Evolutionary conservation across 2,888 invertebrate species (phyloP), one percentile per base, ranked within the genome.

Genomic region (Cephonodes hylas): DNA sequence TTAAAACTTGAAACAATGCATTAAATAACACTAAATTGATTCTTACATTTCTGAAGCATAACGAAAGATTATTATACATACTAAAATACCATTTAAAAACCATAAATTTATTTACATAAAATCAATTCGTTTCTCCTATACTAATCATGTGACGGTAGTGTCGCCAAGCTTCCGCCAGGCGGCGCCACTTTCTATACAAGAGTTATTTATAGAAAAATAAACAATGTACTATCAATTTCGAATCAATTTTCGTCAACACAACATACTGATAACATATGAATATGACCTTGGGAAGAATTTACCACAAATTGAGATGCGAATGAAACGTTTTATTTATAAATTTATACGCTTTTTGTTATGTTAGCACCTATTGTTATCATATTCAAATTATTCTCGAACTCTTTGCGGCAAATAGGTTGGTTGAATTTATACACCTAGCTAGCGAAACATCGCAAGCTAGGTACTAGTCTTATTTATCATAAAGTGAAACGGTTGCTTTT

Each of bases 61-160:
- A n/a, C n/a, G n/a, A n/a, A n/a, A n/a, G n/a, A n/a, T n/a, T n/a
- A n/a, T n/a, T n/a, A n/a, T n/a, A n/a, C 3, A 38, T n/a, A n/a
- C 10, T 38, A 4, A 38, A 0, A 38, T 38, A 0, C n/a, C n/a
- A 38, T 4, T 38, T n/a, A 3, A 38, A 3, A n/a, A 0, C 3
- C 3, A 38, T 3, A 38, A n/a, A 38, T n/a, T 38, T 3, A 38
- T 38, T 38, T n/a, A n/a, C 13, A 10, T 38, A 38, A 38, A 38
- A 38, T n/a, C 27, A 20, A 31, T 31, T 8, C 18, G 0, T 0
- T 18, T 18, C n/a, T 10, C 31, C 8, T 2, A 53, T 65, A 62
- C 44, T 31, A 63, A 75, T 84, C 85, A 85, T 82, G 81, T 84
- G 84, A 85, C 62, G 70, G 20, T 64, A 70, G 72, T 75, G 69